Percentiles rank a stretch among this genome's conserved stretches.
These are phyloP conservation scores for Hoplostethus mediterraneus DNA, from an alignment of 2,797 vertebrate genomes.

Conservation along the genomic window DNA sequence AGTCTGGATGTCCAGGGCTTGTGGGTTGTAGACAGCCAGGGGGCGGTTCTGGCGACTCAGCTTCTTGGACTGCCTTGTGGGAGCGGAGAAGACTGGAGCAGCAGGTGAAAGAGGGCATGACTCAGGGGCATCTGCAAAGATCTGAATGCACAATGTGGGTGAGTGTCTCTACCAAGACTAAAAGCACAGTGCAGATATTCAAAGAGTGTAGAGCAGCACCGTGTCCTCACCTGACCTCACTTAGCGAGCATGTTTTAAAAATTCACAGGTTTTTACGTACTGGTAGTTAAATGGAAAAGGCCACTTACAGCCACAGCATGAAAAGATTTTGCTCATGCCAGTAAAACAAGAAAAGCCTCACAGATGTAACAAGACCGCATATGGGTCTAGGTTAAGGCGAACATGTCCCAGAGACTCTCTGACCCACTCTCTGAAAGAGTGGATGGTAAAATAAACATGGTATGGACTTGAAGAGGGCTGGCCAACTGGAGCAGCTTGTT, in stretches of 20 bases:
- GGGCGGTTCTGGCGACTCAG: slow-evolving; percentile 89
- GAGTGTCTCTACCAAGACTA: slow-evolving; percentile 32
- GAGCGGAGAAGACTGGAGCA: slow-evolving; percentile 86
- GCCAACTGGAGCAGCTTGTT: slow-evolving; percentile 72
- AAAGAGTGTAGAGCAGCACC: slow-evolving; percentile 24
- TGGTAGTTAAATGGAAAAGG: slow-evolving; percentile 56
- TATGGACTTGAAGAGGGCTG: slow-evolving; percentile 48
- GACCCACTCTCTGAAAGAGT: slow-evolving; percentile 60
- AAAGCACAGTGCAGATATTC: slow-evolving; percentile 36
- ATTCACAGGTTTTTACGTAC: slow-evolving; percentile 47
- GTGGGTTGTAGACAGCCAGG: slow-evolving; percentile 94
- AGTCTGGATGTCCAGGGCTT: slow-evolving; percentile 90
- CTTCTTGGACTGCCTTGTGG: slow-evolving; percentile 94
- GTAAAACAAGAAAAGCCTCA: slow-evolving; percentile 50
- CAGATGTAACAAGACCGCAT: slow-evolving; percentile 44
- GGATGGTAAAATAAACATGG: slow-evolving; percentile 67
- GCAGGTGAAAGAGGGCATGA: slow-evolving; percentile 82
- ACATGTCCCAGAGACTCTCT: slow-evolving; percentile 57
- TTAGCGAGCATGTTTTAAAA: slow-evolving; percentile 47
- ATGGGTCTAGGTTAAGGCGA: slow-evolving; percentile 52
- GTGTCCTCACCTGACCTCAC: slow-evolving; percentile 65
- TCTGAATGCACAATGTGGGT: slow-evolving; percentile 83
- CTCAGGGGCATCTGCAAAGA: slow-evolving; percentile 93
- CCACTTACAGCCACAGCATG: slow-evolving; percentile 60
- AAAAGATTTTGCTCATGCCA: slow-evolving; percentile 56